A percentile compares a stretch with the other conserved stretches of the same genome.
These are phyloP conservation scores for Sclerodermus sp. DNA, from an alignment of 2,888 invertebrate species.

Conservation along the genomic window DNA sequence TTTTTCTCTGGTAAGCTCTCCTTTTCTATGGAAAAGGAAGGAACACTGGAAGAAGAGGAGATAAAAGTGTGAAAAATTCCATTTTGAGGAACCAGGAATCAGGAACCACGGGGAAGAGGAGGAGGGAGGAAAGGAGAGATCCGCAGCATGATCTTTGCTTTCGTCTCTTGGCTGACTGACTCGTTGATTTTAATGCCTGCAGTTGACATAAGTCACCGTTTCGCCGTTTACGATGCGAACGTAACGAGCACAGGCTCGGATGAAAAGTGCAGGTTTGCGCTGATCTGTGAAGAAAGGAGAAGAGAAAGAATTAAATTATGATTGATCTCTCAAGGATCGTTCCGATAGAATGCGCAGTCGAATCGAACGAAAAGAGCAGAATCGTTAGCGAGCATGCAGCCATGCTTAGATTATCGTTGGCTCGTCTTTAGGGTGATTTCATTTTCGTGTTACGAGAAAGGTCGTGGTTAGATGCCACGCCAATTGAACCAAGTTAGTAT, in stretches of 20 bases:
- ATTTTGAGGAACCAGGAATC: too few relatives aligned
- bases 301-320: too few relatives aligned
- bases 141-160: too few relatives aligned
- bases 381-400: not conserved
- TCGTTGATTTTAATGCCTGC: conserved; percentile 30
- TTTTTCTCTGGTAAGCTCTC: too few relatives aligned
- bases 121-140: too few relatives aligned
- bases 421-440: not conserved
- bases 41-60: too few relatives aligned
- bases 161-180: conserved; percentile 1
- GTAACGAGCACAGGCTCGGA: conserved; percentile 56
- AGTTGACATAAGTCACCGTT: conserved; percentile 42
- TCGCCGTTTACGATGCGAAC: conserved; percentile 52
- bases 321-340: too few relatives aligned
- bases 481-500: conserved; percentile 43
- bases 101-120: too few relatives aligned
- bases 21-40: too few relatives aligned
- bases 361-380: too few relatives aligned
- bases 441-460: conserved; percentile 26
- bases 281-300: conserved; percentile 40
- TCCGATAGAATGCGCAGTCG: not conserved
- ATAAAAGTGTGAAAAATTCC: too few relatives aligned
- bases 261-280: conserved; percentile 53
- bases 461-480: conserved; percentile 25
- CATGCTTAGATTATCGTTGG: not conserved